These are phyloP conservation scores for Neodon shergylaensis DNA, from an alignment of 2,113 vertebrate genomes.

Conservation along the genomic window DNA sequence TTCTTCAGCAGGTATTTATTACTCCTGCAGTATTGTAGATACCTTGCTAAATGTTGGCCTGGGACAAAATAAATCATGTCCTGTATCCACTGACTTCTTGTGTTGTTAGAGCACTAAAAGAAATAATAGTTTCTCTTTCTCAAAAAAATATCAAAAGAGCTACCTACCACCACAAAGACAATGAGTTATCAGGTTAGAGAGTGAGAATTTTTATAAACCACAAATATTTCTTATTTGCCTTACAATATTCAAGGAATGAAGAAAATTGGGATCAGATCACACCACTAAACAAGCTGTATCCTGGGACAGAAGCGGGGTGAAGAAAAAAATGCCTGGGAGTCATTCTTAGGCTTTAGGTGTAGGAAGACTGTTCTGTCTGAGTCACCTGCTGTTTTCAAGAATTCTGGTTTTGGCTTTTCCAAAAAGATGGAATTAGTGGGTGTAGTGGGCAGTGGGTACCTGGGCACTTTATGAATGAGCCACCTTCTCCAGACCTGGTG, in stretches of 20 bases:
- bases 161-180: neutral
- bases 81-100: neutral
- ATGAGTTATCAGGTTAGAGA: conserved; percentile 20
- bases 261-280: conserved; percentile 44
- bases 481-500: neutral
- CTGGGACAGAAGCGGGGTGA: neutral
- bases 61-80: neutral
- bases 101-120: neutral
- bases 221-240: conserved; percentile 8
- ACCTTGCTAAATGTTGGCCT: neutral
- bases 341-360: neutral
- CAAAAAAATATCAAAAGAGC: neutral
- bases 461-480: neutral
- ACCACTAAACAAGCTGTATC: neutral
- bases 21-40: neutral
- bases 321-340: neutral
- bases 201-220: conserved; percentile 8
- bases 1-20: conserved; percentile 26
- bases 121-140: conserved; percentile 13
- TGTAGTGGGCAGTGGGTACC: neutral
- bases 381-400: conserved; percentile 12
- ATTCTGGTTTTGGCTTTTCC: conserved; percentile 26
- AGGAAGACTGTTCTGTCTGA: neutral
- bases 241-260: conserved; percentile 38
- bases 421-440: neutral